A percentile compares a stretch with the other conserved stretches of the same genome.
Conservation (phyloP, 2,888 invertebrate species). For the Gortyna flavago region DNA sequence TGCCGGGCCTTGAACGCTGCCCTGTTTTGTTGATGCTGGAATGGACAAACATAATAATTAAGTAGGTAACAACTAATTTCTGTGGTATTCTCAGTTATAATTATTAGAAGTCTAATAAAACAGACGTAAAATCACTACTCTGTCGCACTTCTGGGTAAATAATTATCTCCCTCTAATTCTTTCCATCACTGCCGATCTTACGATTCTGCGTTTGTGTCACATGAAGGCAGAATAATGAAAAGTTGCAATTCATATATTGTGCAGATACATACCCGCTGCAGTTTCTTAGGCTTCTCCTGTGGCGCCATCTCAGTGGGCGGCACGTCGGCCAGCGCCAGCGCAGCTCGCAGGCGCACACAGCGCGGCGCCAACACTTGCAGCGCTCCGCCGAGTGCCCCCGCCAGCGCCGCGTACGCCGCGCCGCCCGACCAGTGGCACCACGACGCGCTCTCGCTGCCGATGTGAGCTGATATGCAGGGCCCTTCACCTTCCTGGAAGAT, state of each 20-base stretch:
- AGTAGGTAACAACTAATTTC: not conserved
- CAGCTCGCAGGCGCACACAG: slow-evolving; percentile 85
- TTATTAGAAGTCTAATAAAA: not conserved
- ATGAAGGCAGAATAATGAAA: not conserved
- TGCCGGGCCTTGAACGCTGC: slow-evolving; percentile 97
- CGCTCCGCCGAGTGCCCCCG: slow-evolving; percentile 91
- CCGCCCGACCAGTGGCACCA: slow-evolving; percentile 94
- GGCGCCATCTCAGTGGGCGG: slow-evolving; percentile 86
- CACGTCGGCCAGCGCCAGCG: slow-evolving; percentile 92
- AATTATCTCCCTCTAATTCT: not conserved
- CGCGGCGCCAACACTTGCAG: slow-evolving; percentile 94
- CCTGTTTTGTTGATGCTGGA: slow-evolving; percentile 95
- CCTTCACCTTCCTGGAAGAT: slow-evolving; percentile 90
- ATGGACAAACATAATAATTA: slow-evolving; percentile 61
- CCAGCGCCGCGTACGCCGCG: slow-evolving; percentile 91
- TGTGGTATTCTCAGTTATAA: not conserved
- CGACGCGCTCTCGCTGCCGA: slow-evolving; percentile 92
- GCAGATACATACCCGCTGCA: slow-evolving; percentile 91
- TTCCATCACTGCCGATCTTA: not conserved
- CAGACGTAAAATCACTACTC: not conserved
- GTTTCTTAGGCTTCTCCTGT: slow-evolving; percentile 91
- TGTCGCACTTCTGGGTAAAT: not conserved
- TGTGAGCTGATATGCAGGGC: slow-evolving; percentile 88
- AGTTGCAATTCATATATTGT: not conserved
- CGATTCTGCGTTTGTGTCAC: not conserved